These are phyloP conservation scores for Brachionus angularis DNA, from an alignment of 1,140 invertebrate genomes.

Conservation along the genomic window DNA sequence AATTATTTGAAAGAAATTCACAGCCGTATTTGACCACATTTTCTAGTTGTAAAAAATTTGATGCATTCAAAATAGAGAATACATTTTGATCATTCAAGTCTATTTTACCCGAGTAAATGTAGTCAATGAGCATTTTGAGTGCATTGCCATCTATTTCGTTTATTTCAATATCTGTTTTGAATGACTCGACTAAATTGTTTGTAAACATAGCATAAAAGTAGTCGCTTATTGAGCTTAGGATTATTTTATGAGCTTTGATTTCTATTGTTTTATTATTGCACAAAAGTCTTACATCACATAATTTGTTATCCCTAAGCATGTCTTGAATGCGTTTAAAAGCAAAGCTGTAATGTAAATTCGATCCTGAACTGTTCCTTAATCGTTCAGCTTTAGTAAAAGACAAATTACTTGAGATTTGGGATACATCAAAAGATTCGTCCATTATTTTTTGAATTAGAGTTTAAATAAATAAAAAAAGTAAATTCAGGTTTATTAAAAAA, in stretches of 20 bases:
- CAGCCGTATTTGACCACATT: constrained; percentile 83
- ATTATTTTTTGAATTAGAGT: too few relatives aligned
- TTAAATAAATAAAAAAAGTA: too few relatives aligned
- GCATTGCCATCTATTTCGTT: constrained; percentile 78
- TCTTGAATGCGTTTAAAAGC: constrained; percentile 9
- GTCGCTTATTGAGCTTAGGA: constrained; percentile 80
- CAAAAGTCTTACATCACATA: constrained; percentile 54
- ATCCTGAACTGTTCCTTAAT: too few relatives aligned
- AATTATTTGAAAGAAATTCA: constrained; percentile 78
- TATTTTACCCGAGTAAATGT: constrained; percentile 76
- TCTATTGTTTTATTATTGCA: constrained; percentile 52
- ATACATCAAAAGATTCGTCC: too few relatives aligned
- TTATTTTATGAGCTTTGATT: constrained; percentile 67
- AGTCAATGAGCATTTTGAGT: constrained; percentile 73
- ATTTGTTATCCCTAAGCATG: constrained; percentile 27
- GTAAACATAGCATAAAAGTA: constrained; percentile 95
- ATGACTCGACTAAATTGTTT: constrained; percentile 74
- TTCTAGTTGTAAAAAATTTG: constrained; percentile 78
- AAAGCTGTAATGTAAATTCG: constrained; percentile 1
- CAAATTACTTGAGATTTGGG: too few relatives aligned
- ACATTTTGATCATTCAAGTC: constrained; percentile 60
- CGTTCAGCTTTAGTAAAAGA: too few relatives aligned
- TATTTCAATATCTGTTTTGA: constrained; percentile 74
- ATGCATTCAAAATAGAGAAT: constrained; percentile 77
- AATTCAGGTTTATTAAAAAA: too few relatives aligned